Evolutionary conservation across 2,113 vertebrate genomes (phyloP).

Genomic region (Cromileptes altivelis): DNA sequence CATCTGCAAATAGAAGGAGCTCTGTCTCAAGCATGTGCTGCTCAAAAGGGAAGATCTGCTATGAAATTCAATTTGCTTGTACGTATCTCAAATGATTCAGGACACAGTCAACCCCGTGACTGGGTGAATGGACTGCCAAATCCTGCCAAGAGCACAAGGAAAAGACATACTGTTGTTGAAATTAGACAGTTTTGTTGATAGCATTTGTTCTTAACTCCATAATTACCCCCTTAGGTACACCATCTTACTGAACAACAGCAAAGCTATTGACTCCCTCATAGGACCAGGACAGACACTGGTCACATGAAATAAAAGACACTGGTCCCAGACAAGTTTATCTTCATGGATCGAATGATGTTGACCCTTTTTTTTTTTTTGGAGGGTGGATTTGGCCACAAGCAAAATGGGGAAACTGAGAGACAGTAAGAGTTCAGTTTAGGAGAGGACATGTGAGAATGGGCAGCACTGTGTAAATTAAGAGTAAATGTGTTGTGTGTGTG

Average conservation of each 20-base stretch:
- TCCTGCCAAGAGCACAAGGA: slow-evolving; percentile 49
- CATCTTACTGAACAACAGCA: slow-evolving; percentile 51
- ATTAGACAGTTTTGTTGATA: slow-evolving; percentile 42
- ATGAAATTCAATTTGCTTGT: slow-evolving; percentile 67
- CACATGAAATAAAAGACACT: slow-evolving; percentile 47
- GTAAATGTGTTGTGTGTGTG: neutral
- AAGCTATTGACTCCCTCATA: slow-evolving; percentile 30
- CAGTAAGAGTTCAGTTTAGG: slow-evolving; percentile 29
- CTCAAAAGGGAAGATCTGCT: slow-evolving; percentile 47
- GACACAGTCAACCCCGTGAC: slow-evolving; percentile 59
- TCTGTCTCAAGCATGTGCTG: slow-evolving; percentile 41
- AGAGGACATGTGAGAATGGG: slow-evolving; percentile 24
- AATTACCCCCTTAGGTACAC: slow-evolving; percentile 48
- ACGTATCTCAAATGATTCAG: slow-evolving; percentile 57
- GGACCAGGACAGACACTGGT: slow-evolving; percentile 22
- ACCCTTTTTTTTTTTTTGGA: slow-evolving; percentile 13
- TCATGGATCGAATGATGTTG: slow-evolving; percentile 22
- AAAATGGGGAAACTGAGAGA: slow-evolving; percentile 2
- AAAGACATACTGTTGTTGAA: slow-evolving; percentile 50
- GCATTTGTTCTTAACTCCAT: slow-evolving; percentile 1
- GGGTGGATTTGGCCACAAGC: slow-evolving; percentile 26
- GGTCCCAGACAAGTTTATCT: slow-evolving; percentile 34
- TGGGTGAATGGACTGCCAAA: slow-evolving; percentile 30
- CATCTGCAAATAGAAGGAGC: slow-evolving; percentile 43
- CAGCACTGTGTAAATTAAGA: slow-evolving; percentile 18